These are phyloP conservation scores for Lithosia quadra DNA, from an alignment of 2,888 invertebrate species.

Conservation along the genomic window DNA sequence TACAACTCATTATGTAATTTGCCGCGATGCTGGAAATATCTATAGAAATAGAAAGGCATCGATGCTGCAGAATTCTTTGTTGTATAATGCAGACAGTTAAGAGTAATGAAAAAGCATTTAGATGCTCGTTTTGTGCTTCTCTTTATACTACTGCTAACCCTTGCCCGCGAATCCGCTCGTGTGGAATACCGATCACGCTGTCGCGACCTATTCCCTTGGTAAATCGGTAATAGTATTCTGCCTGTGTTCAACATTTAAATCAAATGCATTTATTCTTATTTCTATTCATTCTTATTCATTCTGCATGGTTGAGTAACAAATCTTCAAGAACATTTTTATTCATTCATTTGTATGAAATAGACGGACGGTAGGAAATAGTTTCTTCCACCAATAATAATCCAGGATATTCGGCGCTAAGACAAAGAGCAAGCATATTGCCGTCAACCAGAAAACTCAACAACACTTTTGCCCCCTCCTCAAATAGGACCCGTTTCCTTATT, in stretches of 20 bases:
- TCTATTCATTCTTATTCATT: too few relatives aligned
- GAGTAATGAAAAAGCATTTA: neutral
- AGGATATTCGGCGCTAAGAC: neutral
- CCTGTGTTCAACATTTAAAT: neutral
- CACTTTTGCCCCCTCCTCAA: neutral
- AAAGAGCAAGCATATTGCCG: neutral
- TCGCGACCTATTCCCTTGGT: too few relatives aligned
- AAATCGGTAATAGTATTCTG: too few relatives aligned
- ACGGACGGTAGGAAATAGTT: too few relatives aligned
- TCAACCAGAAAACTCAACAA: neutral
- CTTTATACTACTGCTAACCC: neutral
- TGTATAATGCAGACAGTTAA: constrained; percentile 1
- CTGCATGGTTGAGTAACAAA: too few relatives aligned
- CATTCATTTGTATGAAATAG: too few relatives aligned
- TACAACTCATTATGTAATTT: constrained; percentile 22
- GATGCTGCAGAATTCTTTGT: constrained; percentile 9
- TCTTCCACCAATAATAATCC: too few relatives aligned
- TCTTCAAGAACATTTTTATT: too few relatives aligned
- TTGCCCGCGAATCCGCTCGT: neutral
- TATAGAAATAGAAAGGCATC: constrained; percentile 11
- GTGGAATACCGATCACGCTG: neutral
- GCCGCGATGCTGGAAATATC: constrained; percentile 6
- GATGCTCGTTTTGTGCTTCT: neutral
- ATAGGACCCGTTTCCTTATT: neutral
- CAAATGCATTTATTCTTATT: neutral